Evolutionary conservation across 2,797 vertebrate species (phyloP), one percentile per base, ranked within the genome.

Genomic region (Acestrorhynchus altus): DNA sequence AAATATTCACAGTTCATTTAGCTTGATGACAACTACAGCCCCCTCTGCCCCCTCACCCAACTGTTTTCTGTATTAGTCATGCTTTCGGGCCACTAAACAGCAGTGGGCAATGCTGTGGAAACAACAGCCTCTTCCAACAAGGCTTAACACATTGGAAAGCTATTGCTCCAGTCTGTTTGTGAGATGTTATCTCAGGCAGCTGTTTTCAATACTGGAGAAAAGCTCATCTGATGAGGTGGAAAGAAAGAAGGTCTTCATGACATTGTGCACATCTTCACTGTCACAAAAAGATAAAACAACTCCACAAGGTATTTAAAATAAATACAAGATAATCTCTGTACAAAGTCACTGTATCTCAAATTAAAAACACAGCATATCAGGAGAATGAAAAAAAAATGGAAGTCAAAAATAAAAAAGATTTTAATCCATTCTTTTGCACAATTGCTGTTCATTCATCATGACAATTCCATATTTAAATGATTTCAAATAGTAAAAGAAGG

Each of bases 1-100:
- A 95, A 95, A 94, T 92, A 91, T 96, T 96, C 95, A 96, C 96
- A 96, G 95, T 91, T 96, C 96, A 96, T 97, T 98, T 95, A 92
- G 92, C 92, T 91, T 95, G 95, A 95, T 97, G 96, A 94, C 92
- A 94, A 52, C 83, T 74, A 82, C 83, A 77, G 85, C 77, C 85
- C 83, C 72, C 77, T 39, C 31, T 47, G 51, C 54, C 52, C 78
- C 70, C 31, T n/a, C 54, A 49, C 26, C 40, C 63, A 12, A 16
- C 52, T 76, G 69, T 59, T 76, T 81, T 68, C 71, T 78, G 52
- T 70, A 82, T 90, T 89, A 88, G 88, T 88, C 84, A 83, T 89
- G 80, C 83, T 75, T 80, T 69, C 77, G 81, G 85, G 88, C 81
- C 74, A 20, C 11, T 84, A 85, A 87, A 83, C 81, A 83, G 65